Evolutionary conservation across 2,888 invertebrate species (phyloP), one percentile per base, ranked within the genome.

Genomic region (Hydropsyche betteni): DNA sequence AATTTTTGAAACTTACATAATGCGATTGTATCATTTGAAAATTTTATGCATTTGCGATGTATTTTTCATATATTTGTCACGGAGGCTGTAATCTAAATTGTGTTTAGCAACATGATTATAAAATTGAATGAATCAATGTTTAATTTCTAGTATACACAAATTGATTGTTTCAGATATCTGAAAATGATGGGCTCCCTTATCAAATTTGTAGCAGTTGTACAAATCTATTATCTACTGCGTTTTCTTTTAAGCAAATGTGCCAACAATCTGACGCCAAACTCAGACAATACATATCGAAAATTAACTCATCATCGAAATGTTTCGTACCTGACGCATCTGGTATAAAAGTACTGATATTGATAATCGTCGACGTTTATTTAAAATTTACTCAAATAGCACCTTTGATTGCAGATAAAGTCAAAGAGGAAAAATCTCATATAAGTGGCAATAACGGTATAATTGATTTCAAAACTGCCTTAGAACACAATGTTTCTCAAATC

Each of bases 101-200:
- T 24, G 24, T 24, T 24, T 24, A 24, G 24, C 24, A 2, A 24
- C 24, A 24, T 24, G 6, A 44, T 8, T 44, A 10, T 44, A 4
- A 8, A 44, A 44, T 44, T 4, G 44, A 8, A 44, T 44, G 0
- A 4, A 24, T 44, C 10, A 8, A 44, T 44, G 44, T 10, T 44
- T 44, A 44, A 8, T 44, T 44, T 44, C 44, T 44, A 44, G 44
- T 44, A 8, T 12, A 3, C 4, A 3, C 12, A 64, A 64, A 5
- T 69, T 5, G 53, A 52, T 53, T 55, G 16, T 72, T 72, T 14
- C 44, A 86, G 84, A 84, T 87, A 73, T 83, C 83, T 69, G 83
- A 85, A 0, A 83, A 83, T 80, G 84, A 85, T 75, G 83, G 82
- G n/a, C 81, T 84, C 79, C 86, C 85, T 3, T 81, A 82, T 53